These are phyloP conservation scores for Plumapathes pennacea DNA, from an alignment of 92 coral and sea anemone genomes.

Conservation along the genomic window DNA sequence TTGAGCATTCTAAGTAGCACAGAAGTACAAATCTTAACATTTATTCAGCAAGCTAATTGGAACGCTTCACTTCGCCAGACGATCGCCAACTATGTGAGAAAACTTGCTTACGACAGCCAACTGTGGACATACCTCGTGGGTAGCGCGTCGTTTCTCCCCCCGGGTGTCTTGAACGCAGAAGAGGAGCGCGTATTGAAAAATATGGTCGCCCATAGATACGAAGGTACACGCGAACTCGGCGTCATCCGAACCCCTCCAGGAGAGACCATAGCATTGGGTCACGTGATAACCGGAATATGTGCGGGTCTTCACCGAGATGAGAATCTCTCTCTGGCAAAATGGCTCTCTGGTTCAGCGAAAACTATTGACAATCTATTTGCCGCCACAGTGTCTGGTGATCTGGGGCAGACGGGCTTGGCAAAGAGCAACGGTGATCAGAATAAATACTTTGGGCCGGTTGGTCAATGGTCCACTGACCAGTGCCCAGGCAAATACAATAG, in stretches of 20 bases:
- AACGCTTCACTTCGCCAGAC: too few species aligned
- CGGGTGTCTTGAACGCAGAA: constrained; percentile 11
- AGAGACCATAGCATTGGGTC: constrained; percentile 73
- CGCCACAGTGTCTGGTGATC: constrained; percentile 64
- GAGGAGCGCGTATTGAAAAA: constrained; percentile 34
- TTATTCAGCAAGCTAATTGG: too few species aligned
- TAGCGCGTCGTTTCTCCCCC: constrained; percentile 26
- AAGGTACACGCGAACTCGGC: constrained; percentile 21
- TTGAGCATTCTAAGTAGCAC: too few species aligned
- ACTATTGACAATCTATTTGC: constrained; percentile 66
- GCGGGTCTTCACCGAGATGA: constrained; percentile 61
- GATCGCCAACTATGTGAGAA: constrained; percentile 37
- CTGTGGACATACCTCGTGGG: constrained; percentile 40
- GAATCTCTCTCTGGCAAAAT: constrained; percentile 26
- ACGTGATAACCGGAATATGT: constrained; percentile 62
- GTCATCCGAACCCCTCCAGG: constrained; percentile 56
- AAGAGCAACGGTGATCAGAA: constrained; percentile 7
- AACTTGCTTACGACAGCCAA: constrained; percentile 32
- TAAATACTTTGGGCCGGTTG: constrained; percentile 40
- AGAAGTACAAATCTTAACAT: too few species aligned
- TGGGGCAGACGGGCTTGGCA: constrained; percentile 22
- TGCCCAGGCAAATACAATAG: constrained; percentile 35
- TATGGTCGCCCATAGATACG: constrained; percentile 24
- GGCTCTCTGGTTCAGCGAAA: constrained; percentile 44
- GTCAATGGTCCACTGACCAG: constrained; percentile 38